These are phyloP conservation scores for Thomomys bottae DNA, from an alignment of 2,113 vertebrate genomes.

Conservation along the genomic window DNA sequence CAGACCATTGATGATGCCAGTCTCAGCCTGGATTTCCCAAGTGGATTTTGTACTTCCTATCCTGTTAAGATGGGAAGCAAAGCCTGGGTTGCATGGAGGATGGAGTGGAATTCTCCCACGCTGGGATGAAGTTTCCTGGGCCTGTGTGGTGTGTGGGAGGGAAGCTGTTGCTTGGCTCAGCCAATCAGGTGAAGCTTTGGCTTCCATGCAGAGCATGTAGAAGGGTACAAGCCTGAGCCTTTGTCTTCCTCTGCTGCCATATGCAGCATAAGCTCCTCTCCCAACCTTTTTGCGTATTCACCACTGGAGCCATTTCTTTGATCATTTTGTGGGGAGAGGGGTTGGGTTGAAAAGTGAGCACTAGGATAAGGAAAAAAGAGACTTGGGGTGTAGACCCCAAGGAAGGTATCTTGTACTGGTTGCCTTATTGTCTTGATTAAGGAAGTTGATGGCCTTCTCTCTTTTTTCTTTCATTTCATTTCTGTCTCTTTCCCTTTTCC, in stretches of 20 bases:
- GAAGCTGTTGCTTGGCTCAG: conserved; percentile 82
- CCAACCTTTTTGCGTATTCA: neutral
- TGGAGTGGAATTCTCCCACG: conserved; percentile 67
- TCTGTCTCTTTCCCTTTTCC: too few species aligned
- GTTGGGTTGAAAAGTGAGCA: neutral
- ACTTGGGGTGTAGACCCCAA: conserved; percentile 54
- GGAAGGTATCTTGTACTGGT: conserved; percentile 84
- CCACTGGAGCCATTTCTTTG: conserved; percentile 20
- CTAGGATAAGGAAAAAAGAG: neutral
- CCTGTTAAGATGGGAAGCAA: conserved; percentile 76
- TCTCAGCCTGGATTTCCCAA: conserved; percentile 86
- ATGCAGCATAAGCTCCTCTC: conserved; percentile 54
- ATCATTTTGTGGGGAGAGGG: conserved; percentile 34
- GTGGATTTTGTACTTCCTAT: conserved; percentile 83
- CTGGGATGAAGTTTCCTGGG: conserved; percentile 68
- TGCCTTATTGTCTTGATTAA: conserved; percentile 87
- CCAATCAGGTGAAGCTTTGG: conserved; percentile 71
- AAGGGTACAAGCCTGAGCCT: conserved; percentile 63
- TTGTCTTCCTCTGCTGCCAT: conserved; percentile 71
- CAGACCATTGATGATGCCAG: conserved; percentile 87
- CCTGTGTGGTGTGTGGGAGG: too few species aligned
- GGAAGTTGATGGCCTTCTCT: conserved; percentile 66
- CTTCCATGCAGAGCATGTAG: conserved; percentile 65
- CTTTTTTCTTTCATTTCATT: too few species aligned
- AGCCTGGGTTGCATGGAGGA: conserved; percentile 69